phyloP scores from a whole-genome alignment of 1,140 invertebrate species.

The Drosophila insularis region DNA sequence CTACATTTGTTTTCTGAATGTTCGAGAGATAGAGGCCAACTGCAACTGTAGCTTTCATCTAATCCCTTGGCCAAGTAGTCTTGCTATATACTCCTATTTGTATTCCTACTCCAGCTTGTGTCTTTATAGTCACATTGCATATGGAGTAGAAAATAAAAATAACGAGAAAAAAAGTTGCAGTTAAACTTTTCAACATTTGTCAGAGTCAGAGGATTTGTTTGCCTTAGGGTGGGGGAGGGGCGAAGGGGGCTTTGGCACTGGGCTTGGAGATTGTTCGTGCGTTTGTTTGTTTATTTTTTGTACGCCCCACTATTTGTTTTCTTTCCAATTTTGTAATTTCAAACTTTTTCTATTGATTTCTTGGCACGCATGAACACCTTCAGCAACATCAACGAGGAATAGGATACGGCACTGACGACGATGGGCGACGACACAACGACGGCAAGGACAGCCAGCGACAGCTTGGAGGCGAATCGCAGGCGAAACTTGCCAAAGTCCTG shows the following conservation, averaged over 20 bases:
- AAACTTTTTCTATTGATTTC: slow-evolving; percentile 79
- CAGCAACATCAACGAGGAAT: slow-evolving; percentile 47
- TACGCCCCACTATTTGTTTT: slow-evolving; percentile 75
- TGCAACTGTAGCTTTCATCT: slow-evolving; percentile 26
- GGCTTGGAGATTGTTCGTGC: slow-evolving; percentile 34
- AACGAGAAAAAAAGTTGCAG: slow-evolving; percentile 65
- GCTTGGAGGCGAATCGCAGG: slow-evolving; percentile 39
- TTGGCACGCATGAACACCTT: slow-evolving; percentile 79
- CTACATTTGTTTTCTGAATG: slow-evolving; percentile 12
- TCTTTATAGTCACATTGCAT: slow-evolving; percentile 31
- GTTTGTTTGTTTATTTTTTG: slow-evolving; percentile 61
- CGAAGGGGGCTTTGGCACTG: slow-evolving; percentile 47
- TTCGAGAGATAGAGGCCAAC: slow-evolving; percentile 19
- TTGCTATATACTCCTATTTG: slow-evolving; percentile 14
- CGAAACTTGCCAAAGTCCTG: slow-evolving; percentile 63
- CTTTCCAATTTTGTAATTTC: slow-evolving; percentile 81
- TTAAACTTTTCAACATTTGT: slow-evolving; percentile 78
- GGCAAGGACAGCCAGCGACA: slow-evolving; percentile 59
- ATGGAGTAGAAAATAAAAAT: slow-evolving; percentile 14
- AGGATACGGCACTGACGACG: slow-evolving; percentile 9
- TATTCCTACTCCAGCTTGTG: background rate
- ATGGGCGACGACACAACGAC: slow-evolving; percentile 1
- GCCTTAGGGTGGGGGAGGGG: slow-evolving; percentile 35
- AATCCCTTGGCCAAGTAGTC: slow-evolving; percentile 36
- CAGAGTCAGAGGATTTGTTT: slow-evolving; percentile 78